Percentiles rank a stretch among this genome's conserved stretches.
Conservation (phyloP, 2,797 vertebrate species). For the Enteromius paludinosus region DNA sequence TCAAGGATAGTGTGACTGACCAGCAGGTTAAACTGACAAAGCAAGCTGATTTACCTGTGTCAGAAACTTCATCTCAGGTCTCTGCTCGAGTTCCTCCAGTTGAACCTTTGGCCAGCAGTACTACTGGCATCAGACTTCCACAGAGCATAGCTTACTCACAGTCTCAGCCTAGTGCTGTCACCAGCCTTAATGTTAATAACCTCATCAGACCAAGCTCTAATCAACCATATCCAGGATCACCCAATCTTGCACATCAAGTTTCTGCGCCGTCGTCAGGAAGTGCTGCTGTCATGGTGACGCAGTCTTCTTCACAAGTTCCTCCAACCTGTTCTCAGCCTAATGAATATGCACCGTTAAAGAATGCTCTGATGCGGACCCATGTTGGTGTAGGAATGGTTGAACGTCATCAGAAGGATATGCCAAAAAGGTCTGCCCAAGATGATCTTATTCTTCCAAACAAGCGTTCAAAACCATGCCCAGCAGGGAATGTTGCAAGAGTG, state of each 20-base stretch:
- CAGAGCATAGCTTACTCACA: slow-evolving; percentile 84
- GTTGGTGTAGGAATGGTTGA: slow-evolving; percentile 78
- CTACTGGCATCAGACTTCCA: slow-evolving; percentile 75
- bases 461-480: slow-evolving; percentile 89
- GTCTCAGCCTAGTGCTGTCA: slow-evolving; percentile 78
- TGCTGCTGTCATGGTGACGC: slow-evolving; percentile 77
- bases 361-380: slow-evolving; percentile 81
- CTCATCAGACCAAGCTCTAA: slow-evolving; percentile 86
- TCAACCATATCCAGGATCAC: slow-evolving; percentile 85
- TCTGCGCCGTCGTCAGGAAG: slow-evolving; percentile 74
- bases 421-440: slow-evolving; percentile 90
- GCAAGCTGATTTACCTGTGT: slow-evolving; percentile 70
- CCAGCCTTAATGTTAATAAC: slow-evolving; percentile 94
- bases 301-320: slow-evolving; percentile 79
- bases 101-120: slow-evolving; percentile 79
- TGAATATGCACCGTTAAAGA: slow-evolving; percentile 88
- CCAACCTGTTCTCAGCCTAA: slow-evolving; percentile 82
- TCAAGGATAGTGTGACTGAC: slow-evolving; percentile 73
- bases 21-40: slow-evolving; percentile 79
- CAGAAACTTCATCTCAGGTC: slow-evolving; percentile 77
- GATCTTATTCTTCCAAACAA: slow-evolving; percentile 90
- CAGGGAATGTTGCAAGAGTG: slow-evolving; percentile 76
- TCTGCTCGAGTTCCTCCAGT: slow-evolving; percentile 73
- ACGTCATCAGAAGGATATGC: slow-evolving; percentile 87
- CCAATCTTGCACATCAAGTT: slow-evolving; percentile 77